phyloP scores from a whole-genome alignment of 2,888 invertebrate species.

The Drosophila paramelanica region DNA sequence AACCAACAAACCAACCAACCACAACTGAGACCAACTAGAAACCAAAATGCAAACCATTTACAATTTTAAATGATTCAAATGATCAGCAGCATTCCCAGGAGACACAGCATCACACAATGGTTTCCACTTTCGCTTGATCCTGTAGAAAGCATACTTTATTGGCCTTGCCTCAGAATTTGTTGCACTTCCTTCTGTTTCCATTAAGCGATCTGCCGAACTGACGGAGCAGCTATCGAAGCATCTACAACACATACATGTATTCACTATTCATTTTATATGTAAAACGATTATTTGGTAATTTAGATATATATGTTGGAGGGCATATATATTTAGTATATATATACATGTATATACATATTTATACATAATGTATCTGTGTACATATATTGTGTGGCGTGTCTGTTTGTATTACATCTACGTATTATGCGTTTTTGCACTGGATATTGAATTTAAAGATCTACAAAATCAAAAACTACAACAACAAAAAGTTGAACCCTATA shows the following conservation, averaged over 20 bases:
- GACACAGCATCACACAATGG: constrained; percentile 8
- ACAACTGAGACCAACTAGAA: constrained; percentile 39
- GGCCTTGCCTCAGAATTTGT: background rate
- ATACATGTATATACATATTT: constrained; percentile 6
- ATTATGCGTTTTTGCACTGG: constrained; percentile 58
- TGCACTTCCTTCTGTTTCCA: constrained; percentile 3
- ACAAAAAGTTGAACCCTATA: background rate
- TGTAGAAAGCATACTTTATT: background rate
- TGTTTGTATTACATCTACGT: constrained; percentile 52
- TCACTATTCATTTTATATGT: constrained; percentile 35
- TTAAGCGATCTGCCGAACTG: background rate
- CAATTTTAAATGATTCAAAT: background rate
- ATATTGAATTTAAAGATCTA: constrained; percentile 45
- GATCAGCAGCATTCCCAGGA: constrained; percentile 29
- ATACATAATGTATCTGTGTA: constrained; percentile 20
- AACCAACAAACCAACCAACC: constrained; percentile 31
- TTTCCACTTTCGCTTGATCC: constrained; percentile 16
- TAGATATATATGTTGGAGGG: constrained; percentile 10
- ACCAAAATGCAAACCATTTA: constrained; percentile 9
- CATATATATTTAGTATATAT: constrained; percentile 8
- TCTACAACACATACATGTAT: constrained; percentile 11
- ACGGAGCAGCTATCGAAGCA: background rate
- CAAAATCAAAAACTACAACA: background rate
- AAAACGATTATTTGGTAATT: constrained; percentile 20
- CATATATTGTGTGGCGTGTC: constrained; percentile 29